Conservation (phyloP, 2,888 invertebrate species). For the Troides helena region DNA sequence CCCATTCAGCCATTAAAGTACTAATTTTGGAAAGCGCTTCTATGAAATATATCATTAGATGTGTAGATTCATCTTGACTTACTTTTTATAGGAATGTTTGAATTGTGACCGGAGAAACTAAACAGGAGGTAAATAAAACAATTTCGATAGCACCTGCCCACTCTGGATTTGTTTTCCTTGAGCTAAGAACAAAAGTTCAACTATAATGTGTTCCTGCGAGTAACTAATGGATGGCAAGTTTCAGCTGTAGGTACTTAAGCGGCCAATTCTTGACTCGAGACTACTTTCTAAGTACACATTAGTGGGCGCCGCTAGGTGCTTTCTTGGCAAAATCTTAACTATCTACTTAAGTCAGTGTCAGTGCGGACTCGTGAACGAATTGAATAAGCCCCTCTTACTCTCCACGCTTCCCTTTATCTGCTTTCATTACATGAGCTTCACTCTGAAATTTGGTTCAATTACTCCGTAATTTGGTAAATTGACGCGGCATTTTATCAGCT, state of each 20-base stretch:
- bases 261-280: conserved; percentile 69
- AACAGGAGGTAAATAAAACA: conserved; percentile 32
- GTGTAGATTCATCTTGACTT: neutral
- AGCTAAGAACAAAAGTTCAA: conserved; percentile 67
- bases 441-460: conserved; percentile 73
- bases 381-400: conserved; percentile 65
- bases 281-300: conserved; percentile 76
- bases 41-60: too few species aligned
- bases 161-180: conserved; percentile 50
- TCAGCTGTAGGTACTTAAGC: conserved; percentile 68
- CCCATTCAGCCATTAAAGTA: too few species aligned
- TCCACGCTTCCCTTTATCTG: conserved; percentile 64
- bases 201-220: conserved; percentile 71
- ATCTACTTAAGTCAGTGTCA: conserved; percentile 73
- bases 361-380: conserved; percentile 62
- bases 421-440: conserved; percentile 73
- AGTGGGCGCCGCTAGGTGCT: conserved; percentile 60
- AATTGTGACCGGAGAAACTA: conserved; percentile 13
- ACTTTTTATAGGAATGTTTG: conserved; percentile 1
- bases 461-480: conserved; percentile 71
- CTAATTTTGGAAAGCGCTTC: too few species aligned
- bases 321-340: conserved; percentile 72
- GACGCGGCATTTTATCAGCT: conserved; percentile 71
- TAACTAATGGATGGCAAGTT: conserved; percentile 76
- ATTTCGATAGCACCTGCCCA: conserved; percentile 37